Evolutionary conservation across 2,888 invertebrate genomes (phyloP), one percentile per base, ranked within the genome.

Genomic region (Chironomus riparius): DNA sequence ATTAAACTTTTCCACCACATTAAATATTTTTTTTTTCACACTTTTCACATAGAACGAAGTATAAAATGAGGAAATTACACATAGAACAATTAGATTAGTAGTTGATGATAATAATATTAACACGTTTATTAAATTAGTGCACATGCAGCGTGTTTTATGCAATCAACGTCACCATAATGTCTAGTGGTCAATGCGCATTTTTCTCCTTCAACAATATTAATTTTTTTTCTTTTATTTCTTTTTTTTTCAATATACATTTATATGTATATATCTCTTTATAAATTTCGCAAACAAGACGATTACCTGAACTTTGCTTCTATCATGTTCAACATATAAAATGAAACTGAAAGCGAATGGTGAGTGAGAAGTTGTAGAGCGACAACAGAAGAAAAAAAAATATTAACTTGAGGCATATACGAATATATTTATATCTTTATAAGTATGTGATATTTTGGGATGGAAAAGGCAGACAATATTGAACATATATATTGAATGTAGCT

Each of bases 271-370:
- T 28, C 3, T 28, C 3, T 28, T 28, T 28, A 28, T 28, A 38
- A 38, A 38, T 65, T 65, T 65, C 65, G 65, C 65, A 22, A 65
- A 65, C 65, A 22, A 56, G 56, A 65, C 65, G 68, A 62, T 74
- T 74, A 74, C 74, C 74, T 74, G 74, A 74, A 74, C 74, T 38
- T 38, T 68, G 62, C 74, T 74, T 76, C 76, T 76, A 47, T 68
- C 76, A 76, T 76, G 76, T 68, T 76, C 76, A 61, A 69, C 69
- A 68, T 68, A 69, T 83, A 80, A 82, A 84, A 83, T 81, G 84
- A 84, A 84, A 84, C 83, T 84, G 83, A 84, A 84, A 84, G 83
- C 83, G 78, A 79, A 79, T 65, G 76, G 76, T 74, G 75, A 74
- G 74, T 76, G 50, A 61, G 72, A 73, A 47, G 72, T 73, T 71